These are phyloP conservation scores for Leptogaster cylindrica DNA, from an alignment of 2,888 invertebrate species.

Conservation along the genomic window DNA sequence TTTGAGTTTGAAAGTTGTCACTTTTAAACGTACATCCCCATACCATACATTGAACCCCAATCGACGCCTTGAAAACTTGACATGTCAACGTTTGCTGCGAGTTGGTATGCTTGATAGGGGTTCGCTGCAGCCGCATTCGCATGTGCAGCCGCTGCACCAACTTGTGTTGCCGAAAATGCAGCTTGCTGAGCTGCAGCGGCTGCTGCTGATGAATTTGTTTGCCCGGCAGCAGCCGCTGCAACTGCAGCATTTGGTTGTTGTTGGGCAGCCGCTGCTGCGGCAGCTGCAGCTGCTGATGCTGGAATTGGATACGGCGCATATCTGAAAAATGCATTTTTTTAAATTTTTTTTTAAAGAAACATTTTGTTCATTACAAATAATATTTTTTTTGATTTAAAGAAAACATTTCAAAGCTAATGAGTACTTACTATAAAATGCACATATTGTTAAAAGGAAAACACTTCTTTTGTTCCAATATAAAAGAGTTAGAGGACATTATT, in stretches of 20 bases:
- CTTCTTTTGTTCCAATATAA: too few relatives aligned
- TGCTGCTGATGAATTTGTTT: conserved; percentile 14
- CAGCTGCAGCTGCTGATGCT: conserved; percentile 63
- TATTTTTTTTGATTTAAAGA: too few relatives aligned
- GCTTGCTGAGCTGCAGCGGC: conserved; percentile 56
- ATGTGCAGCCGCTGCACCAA: conserved; percentile 68
- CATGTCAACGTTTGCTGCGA: conserved; percentile 90
- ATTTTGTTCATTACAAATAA: too few relatives aligned
- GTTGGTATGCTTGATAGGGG: conserved; percentile 78
- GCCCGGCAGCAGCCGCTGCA: conserved; percentile 63
- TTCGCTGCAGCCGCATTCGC: conserved; percentile 73
- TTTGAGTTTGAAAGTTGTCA: conserved; percentile 28
- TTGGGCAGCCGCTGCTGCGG: conserved; percentile 63
- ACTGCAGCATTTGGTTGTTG: conserved; percentile 57
- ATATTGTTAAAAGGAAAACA: too few relatives aligned
- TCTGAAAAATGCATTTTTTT: conserved; percentile 59
- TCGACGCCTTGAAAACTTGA: conserved; percentile 90
- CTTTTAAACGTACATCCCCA: conserved; percentile 82
- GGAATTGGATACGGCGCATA: conserved; percentile 71
- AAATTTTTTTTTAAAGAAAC: too few relatives aligned
- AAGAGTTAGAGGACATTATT: too few relatives aligned
- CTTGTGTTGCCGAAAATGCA: conserved; percentile 59
- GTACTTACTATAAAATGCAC: too few relatives aligned
- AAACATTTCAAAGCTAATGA: too few relatives aligned
- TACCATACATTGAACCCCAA: conserved; percentile 90